Evolutionary conservation across 1,140 invertebrate genomes (phyloP).

Genomic region (Portunus trituberculatus): DNA sequence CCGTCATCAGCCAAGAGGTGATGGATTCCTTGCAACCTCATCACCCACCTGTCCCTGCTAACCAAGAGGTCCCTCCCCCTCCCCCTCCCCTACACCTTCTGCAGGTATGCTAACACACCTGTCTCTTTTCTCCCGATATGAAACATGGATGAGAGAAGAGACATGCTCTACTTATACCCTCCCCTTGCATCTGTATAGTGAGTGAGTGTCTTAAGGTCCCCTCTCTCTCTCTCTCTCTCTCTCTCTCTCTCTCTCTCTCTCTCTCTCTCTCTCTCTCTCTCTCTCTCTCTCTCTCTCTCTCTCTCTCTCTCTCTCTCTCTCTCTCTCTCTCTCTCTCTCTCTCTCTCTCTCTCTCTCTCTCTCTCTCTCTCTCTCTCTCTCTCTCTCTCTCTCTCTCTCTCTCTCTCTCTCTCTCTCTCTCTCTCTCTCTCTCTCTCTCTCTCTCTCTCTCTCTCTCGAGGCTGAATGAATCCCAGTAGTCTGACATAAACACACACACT

Average conservation of each 20-base stretch:
- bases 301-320: background rate
- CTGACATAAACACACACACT: no score
- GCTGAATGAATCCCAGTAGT: background rate
- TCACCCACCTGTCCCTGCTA: constrained; percentile 81
- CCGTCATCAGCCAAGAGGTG: constrained; percentile 92
- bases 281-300: constrained; percentile 50
- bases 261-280: constrained; percentile 59
- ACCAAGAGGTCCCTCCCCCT: constrained; percentile 85
- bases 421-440: constrained; percentile 24
- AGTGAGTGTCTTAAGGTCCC: background rate
- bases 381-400: background rate
- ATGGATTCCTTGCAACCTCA: constrained; percentile 90
- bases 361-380: background rate
- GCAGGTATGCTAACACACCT: constrained; percentile 73
- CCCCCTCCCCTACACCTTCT: constrained; percentile 83
- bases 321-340: constrained; percentile 45
- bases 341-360: constrained; percentile 10
- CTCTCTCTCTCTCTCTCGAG: background rate
- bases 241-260: constrained; percentile 53
- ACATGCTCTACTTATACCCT: no score
- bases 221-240: constrained; percentile 59
- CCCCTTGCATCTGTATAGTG: no score
- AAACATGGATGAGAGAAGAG: background rate
- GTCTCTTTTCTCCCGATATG: background rate
- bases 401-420: constrained; percentile 25